phyloP scores from a whole-genome alignment of 92 coral and sea anemone genomes.

The Desmophyllum pertusum region DNA sequence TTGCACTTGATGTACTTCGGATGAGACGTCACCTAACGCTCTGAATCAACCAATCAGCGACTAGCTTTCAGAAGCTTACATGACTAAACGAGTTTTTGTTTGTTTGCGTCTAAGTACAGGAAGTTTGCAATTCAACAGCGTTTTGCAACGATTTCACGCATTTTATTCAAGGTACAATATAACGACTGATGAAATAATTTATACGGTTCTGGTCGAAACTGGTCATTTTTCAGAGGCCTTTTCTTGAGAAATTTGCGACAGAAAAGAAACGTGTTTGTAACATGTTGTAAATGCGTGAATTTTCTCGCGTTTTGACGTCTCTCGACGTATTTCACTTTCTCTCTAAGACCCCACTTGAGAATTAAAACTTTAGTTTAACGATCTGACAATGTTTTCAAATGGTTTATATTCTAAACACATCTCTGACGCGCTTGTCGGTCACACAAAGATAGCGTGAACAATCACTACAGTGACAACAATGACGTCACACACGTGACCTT shows the following conservation, averaged over 20 bases:
- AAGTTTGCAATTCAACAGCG: neutral
- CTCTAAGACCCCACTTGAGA: neutral
- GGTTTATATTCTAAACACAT: conserved; percentile 24
- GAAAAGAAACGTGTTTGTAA: neutral
- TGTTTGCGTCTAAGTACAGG: conserved; percentile 38
- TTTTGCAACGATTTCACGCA: neutral
- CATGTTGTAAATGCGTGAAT: neutral
- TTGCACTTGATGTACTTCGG: neutral
- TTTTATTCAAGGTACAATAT: conserved; percentile 24
- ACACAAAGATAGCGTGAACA: neutral
- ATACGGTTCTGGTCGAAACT: neutral
- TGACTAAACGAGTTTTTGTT: conserved; percentile 10
- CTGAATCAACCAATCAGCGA: conserved; percentile 25
- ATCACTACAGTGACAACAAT: neutral
- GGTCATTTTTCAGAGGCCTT: neutral
- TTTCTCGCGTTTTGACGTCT: conserved; percentile 13
- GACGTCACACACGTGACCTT: neutral
- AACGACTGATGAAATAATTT: neutral
- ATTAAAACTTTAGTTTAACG: neutral
- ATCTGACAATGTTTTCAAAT: neutral
- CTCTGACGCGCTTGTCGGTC: neutral
- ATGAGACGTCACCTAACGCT: conserved; percentile 17
- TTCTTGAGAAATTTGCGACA: neutral
- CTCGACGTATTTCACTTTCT: conserved; percentile 11
- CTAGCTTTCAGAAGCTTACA: neutral